Conservation (phyloP, 1,140 invertebrate species). For the Aethina tumida region DNA sequence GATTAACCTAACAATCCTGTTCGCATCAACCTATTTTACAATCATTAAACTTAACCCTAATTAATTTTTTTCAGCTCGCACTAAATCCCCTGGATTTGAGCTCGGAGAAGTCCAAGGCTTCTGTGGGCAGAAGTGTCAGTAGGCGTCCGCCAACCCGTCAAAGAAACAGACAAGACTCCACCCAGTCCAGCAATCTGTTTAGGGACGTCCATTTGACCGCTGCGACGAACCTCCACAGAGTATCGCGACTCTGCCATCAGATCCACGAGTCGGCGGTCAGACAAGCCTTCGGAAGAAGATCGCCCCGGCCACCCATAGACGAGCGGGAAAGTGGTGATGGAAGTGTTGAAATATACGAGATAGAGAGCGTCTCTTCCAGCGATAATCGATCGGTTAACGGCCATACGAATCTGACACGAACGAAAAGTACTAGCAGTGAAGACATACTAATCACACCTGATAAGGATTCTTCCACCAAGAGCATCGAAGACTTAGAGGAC, state of each 20-base stretch:
- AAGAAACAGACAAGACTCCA: conserved; percentile 21
- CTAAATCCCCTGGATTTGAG: conserved; percentile 41
- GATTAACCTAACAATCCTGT: conserved; percentile 10
- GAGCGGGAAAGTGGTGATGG: conserved; percentile 24
- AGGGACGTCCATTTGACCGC: conserved; percentile 22
- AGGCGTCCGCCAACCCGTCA: conserved; percentile 40
- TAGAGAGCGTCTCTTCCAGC: conserved; percentile 17
- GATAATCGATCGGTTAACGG: conserved; percentile 14
- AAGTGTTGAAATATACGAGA: conserved; percentile 28
- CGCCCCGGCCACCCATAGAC: conserved; percentile 9
- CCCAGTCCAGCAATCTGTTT: conserved; percentile 7
- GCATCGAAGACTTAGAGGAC: conserved; percentile 30
- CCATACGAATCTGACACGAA: conserved; percentile 27
- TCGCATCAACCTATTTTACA: too few relatives aligned
- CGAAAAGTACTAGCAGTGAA: conserved; percentile 39
- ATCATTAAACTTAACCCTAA: too few relatives aligned
- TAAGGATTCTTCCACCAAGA: conserved; percentile 25
- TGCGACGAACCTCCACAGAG: conserved; percentile 29
- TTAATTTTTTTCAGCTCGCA: conserved; percentile 39
- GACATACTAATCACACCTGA: conserved; percentile 30
- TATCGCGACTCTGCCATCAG: conserved; percentile 36
- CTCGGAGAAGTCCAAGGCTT: conserved; percentile 41
- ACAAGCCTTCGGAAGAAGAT: conserved; percentile 24
- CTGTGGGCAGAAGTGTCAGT: conserved; percentile 38
- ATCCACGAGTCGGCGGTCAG: conserved; percentile 27